A percentile compares a stretch with the other conserved stretches of the same genome.
Conservation (phyloP, 2,888 invertebrate genomes). For the Drosophila quinaria region DNA sequence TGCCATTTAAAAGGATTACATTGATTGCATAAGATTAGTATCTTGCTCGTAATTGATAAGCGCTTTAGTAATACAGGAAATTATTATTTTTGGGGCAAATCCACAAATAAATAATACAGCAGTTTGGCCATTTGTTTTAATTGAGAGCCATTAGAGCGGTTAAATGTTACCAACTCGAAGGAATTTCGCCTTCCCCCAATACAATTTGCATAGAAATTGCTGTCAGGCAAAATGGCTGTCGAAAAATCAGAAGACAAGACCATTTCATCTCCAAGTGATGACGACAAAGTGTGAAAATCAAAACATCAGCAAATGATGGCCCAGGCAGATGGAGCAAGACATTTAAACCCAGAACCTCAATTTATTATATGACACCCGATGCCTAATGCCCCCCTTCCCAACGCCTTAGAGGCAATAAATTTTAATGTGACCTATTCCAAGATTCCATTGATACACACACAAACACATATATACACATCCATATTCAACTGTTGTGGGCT, state of each 20-base stretch:
- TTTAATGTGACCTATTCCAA: slow-evolving; percentile 68
- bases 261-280: slow-evolving; percentile 32
- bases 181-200: neutral
- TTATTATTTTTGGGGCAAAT: slow-evolving; percentile 47
- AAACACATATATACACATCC: slow-evolving; percentile 12
- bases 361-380: slow-evolving; percentile 51
- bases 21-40: slow-evolving; percentile 57
- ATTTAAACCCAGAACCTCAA: slow-evolving; percentile 44
- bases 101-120: slow-evolving; percentile 50
- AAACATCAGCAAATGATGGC: slow-evolving; percentile 47
- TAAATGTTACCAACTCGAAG: slow-evolving; percentile 8
- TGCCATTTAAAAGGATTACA: slow-evolving; percentile 63
- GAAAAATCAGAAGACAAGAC: slow-evolving; percentile 23
- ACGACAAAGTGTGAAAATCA: slow-evolving; percentile 52
- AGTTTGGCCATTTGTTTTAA: slow-evolving; percentile 56
- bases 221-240: neutral
- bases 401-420: slow-evolving; percentile 72
- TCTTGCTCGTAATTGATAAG: slow-evolving; percentile 61
- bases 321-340: slow-evolving; percentile 43
- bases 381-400: slow-evolving; percentile 8
- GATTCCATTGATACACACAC: slow-evolving; percentile 40
- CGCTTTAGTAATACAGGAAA: slow-evolving; percentile 65
- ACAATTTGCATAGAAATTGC: slow-evolving; percentile 39
- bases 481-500: slow-evolving; percentile 27
- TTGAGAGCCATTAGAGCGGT: slow-evolving; percentile 41